Evolutionary conservation across 2,888 invertebrate species (phyloP), one percentile per base, ranked within the genome.

Genomic region (Panorpa germanica): DNA sequence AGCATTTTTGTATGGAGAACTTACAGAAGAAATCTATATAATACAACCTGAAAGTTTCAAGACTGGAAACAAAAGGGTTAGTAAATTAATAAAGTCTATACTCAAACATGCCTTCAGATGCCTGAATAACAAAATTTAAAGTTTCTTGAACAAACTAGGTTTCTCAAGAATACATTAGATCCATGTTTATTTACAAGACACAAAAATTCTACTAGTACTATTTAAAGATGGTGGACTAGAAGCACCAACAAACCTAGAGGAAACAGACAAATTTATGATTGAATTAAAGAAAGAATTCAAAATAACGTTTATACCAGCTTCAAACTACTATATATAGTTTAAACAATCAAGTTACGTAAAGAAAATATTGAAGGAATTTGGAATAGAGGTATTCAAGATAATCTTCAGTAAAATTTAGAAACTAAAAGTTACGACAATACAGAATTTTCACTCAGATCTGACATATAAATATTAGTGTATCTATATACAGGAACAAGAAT

Each of bases 41-140:
- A 9, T 24, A 7, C 37, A 42, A 25, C 39, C 35, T 10, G 31
- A 39, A 16, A 35, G 36, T 14, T 31, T 36, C 38, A 15, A 32
- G 27, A 20, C 29, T 35, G 23, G 23, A 4, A 14, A 9, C 7
- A 25, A 31, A 4, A 30, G 34, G 15, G 38, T 39, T 3, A 38
- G 39, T 30, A 32, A 31, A 24, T 28, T 39, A 5, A 31, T 31
- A 4, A 34, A 37, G n/a, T 39, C 38, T 29, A 36, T 38, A 5
- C 29, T 39, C 2, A 38, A 39, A 28, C 39, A 39, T 28, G 34
- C 39, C 3, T 33, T 32, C 24, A 29, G 39, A 16, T 10, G 31
- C 11, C 36, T 34, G 38, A 38, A 38, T 18, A 13, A 28, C 21
- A n/a, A n/a, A n/a, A n/a, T n/a, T n/a, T n/a, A n/a, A n/a, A n/a